phyloP scores from a whole-genome alignment of 2,113 vertebrate species.

The Leptobrachium ailaonicum region DNA sequence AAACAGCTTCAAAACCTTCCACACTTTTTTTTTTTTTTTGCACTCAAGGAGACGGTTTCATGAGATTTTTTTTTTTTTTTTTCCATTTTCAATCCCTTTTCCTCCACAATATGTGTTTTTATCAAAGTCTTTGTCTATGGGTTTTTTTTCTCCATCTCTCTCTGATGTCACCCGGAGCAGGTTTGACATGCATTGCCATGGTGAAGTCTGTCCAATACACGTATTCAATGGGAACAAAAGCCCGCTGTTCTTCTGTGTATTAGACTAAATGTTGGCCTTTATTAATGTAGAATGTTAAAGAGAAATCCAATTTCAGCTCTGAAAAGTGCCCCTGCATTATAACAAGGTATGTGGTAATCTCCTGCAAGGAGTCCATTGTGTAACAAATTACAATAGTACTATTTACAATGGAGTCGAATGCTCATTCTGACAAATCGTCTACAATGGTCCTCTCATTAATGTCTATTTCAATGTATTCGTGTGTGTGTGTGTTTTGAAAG shows the following conservation, averaged over 20 bases:
- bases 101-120: slow-evolving; percentile 11
- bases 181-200: slow-evolving; percentile 36
- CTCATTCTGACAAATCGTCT: slow-evolving; percentile 27
- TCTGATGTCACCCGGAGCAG: slow-evolving; percentile 33
- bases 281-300: slow-evolving; percentile 47
- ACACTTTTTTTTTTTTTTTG: not conserved
- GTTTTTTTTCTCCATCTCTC: slow-evolving; percentile 21
- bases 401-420: slow-evolving; percentile 19
- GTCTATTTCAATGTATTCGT: no score
- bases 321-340: slow-evolving; percentile 28
- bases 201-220: slow-evolving; percentile 32
- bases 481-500: not conserved
- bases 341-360: slow-evolving; percentile 35
- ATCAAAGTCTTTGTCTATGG: slow-evolving; percentile 11
- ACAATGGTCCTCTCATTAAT: slow-evolving; percentile 21
- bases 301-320: slow-evolving; percentile 43
- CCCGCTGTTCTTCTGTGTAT: slow-evolving; percentile 22
- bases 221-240: slow-evolving; percentile 30
- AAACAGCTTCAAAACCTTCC: slow-evolving; percentile 6
- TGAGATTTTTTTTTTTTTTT: slow-evolving; percentile 4
- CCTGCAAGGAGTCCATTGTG: slow-evolving; percentile 22
- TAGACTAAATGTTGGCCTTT: slow-evolving; percentile 36
- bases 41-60: not conserved
- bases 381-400: slow-evolving; percentile 24
- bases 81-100: not conserved